phyloP scores from a whole-genome alignment of 2,113 vertebrate genomes.

The Alligator mississippiensis region DNA sequence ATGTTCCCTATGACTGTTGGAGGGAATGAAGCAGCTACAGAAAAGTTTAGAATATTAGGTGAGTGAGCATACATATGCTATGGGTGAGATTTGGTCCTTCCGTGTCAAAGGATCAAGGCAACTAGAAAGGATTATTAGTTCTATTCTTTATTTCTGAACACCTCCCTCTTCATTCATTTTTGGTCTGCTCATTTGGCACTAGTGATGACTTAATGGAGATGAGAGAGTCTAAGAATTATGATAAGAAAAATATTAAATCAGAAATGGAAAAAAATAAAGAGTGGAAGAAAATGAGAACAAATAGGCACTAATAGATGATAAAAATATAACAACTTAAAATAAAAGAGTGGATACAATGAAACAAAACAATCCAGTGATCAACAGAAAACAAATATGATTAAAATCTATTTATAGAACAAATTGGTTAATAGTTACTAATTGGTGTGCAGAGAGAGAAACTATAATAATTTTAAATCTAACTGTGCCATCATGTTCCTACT shows the following conservation, averaged over 20 bases:
- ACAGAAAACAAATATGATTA: not conserved
- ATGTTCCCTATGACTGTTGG: not conserved
- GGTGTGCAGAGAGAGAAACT: not conserved
- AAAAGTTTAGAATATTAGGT: not conserved
- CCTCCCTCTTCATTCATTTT: not conserved
- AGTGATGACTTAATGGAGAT: not conserved
- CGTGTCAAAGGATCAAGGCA: not conserved
- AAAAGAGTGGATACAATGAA: not conserved
- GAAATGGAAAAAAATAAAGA: not conserved
- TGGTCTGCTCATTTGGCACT: not conserved
- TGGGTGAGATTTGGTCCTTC: not conserved
- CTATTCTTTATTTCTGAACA: not conserved
- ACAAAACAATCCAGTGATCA: not conserved
- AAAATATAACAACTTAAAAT: too few relatives aligned
- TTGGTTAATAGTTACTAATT: not conserved
- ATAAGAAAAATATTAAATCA: not conserved
- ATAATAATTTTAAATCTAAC: not conserved
- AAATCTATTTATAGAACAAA: not conserved
- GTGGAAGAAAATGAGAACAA: too few relatives aligned
- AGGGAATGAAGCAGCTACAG: not conserved
- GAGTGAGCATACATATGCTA: not conserved
- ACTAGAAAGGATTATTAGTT: not conserved
- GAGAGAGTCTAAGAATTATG: not conserved
- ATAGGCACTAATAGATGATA: too few relatives aligned
- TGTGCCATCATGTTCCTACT: rapidly evolving